Percentiles rank a stretch among this genome's conserved stretches.
Conservation (phyloP, 2,797 vertebrate genomes). For the Schizothorax lantsangensis region DNA sequence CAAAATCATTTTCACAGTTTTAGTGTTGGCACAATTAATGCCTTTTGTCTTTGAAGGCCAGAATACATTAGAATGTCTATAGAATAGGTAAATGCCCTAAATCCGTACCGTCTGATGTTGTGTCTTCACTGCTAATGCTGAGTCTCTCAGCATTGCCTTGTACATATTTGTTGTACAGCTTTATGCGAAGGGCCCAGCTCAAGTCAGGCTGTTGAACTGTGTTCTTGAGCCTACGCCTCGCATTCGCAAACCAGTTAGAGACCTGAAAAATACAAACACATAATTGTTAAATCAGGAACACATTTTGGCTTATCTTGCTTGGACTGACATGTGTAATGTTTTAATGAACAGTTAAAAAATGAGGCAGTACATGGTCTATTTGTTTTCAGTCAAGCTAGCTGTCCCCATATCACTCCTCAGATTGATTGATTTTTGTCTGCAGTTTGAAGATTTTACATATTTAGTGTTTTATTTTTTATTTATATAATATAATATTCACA, state of each 20-base stretch:
- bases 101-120: constrained; percentile 87
- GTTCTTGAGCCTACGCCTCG: constrained; percentile 95
- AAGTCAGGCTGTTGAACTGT: constrained; percentile 97
- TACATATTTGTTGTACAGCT: constrained; percentile 99
- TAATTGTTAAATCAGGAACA: neutral
- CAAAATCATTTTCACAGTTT: neutral
- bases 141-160: constrained; percentile 97
- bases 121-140: constrained; percentile 95
- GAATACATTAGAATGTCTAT: neutral
- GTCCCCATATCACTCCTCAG: neutral
- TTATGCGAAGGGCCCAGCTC: constrained; percentile 98
- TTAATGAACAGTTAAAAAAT: constrained; percentile 2
- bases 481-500: neutral
- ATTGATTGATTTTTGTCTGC: neutral
- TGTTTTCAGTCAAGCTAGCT: neutral
- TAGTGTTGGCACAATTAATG: neutral
- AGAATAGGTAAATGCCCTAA: neutral
- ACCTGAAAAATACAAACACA: constrained; percentile 78
- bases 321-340: neutral
- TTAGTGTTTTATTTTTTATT: neutral
- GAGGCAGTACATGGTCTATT: neutral
- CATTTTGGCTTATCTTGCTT: constrained; percentile 12
- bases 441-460: neutral
- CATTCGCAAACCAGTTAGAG: constrained; percentile 99
- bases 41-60: neutral